A percentile compares a stretch with the other conserved stretches of the same genome.
Evolutionary conservation across 2,888 invertebrate species (phyloP).

Genomic region (Tanypteryx hageni): DNA sequence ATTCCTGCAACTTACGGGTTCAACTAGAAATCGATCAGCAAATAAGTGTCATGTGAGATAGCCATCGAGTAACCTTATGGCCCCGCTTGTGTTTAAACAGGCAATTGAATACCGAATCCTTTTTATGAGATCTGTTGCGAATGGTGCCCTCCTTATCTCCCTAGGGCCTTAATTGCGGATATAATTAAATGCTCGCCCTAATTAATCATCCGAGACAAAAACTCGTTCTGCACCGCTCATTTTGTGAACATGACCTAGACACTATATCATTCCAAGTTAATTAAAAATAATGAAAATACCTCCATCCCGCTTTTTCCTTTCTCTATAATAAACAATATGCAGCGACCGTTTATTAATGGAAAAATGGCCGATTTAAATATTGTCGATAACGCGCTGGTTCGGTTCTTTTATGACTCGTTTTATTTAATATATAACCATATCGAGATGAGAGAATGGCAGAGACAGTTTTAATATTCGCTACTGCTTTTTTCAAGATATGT

Average conservation of each 20-base stretch:
- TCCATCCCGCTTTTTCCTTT: background rate
- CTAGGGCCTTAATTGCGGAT: background rate
- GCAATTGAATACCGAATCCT: background rate
- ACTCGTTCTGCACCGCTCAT: background rate
- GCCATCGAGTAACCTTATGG: background rate
- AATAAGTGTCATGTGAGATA: background rate
- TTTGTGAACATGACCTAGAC: background rate
- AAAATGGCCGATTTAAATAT: conserved; percentile 1
- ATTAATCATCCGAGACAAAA: conserved; percentile 16
- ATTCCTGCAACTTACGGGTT: no score
- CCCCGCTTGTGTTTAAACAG: background rate
- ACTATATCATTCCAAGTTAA: conserved; percentile 22
- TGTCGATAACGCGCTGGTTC: background rate
- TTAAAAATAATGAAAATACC: background rate
- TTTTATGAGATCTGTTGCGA: conserved; percentile 7
- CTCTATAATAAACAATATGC: background rate
- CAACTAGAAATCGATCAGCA: background rate
- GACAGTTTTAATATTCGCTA: background rate
- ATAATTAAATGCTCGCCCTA: background rate
- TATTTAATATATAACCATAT: background rate
- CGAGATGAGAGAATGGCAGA: background rate
- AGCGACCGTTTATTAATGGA: background rate
- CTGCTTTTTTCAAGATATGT: background rate
- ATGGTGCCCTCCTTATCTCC: background rate
- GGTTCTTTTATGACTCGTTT: background rate